phyloP scores from a whole-genome alignment of 2,888 invertebrate species.

The Doris montereyensis region DNA sequence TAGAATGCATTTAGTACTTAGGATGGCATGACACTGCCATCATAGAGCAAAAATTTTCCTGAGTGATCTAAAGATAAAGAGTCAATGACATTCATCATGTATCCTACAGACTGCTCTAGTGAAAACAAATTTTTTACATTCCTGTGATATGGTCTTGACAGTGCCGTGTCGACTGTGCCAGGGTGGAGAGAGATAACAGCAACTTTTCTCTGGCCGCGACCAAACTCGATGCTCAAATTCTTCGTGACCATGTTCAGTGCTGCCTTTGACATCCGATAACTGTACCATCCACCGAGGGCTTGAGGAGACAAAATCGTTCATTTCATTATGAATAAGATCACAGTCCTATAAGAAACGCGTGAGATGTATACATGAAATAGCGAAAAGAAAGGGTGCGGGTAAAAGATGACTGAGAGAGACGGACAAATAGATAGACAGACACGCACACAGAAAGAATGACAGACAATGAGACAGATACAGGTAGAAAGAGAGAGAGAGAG shows the following conservation, averaged over 20 bases:
- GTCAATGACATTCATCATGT: constrained; percentile 57
- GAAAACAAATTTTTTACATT: constrained; percentile 60
- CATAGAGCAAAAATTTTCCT: constrained; percentile 61
- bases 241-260: constrained; percentile 66
- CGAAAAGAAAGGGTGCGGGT: neutral
- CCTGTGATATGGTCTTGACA: constrained; percentile 63
- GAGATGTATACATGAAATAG: constrained; percentile 23
- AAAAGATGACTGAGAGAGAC: no score
- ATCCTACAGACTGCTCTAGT: constrained; percentile 55
- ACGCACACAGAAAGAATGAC: no score
- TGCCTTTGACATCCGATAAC: constrained; percentile 63
- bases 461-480: no score
- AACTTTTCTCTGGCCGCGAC: constrained; percentile 54
- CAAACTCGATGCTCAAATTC: constrained; percentile 61
- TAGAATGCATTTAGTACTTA: no score
- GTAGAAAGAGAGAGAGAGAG: no score
- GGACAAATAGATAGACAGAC: no score
- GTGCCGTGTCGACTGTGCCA: constrained; percentile 63
- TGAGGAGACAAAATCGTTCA: no score
- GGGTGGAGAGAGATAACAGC: constrained; percentile 62
- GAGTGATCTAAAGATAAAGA: constrained; percentile 52
- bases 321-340: no score
- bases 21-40: constrained; percentile 53
- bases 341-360: no score
- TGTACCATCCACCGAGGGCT: constrained; percentile 67